phyloP scores from a whole-genome alignment of 1,140 invertebrate genomes.

The Saccostrea cuccullata region DNA sequence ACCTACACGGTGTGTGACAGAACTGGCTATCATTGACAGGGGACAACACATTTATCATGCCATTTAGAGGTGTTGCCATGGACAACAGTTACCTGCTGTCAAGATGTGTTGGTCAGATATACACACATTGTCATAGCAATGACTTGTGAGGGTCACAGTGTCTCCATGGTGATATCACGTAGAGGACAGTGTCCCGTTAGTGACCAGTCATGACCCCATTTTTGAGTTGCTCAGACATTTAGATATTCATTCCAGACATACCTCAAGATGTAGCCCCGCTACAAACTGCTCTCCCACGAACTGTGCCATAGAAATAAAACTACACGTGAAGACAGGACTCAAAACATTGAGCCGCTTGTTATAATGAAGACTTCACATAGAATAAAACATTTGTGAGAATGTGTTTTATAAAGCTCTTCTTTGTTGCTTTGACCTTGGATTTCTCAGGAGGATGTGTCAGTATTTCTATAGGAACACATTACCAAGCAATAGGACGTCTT shows the following conservation, averaged over 20 bases:
- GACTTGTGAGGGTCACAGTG: constrained; percentile 1
- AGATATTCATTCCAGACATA: constrained; percentile 34
- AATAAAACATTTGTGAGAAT: background rate
- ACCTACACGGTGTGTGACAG: background rate
- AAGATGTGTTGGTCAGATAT: background rate
- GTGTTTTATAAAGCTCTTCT: background rate
- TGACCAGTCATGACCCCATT: constrained; percentile 13
- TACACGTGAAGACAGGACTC: background rate
- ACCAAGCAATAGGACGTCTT: background rate
- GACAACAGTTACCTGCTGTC: background rate
- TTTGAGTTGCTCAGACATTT: constrained; percentile 36
- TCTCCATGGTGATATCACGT: constrained; percentile 15
- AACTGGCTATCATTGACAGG: background rate
- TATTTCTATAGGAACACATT: background rate
- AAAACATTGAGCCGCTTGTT: background rate
- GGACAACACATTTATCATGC: constrained; percentile 29
- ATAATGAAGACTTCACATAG: background rate
- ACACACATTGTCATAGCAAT: constrained; percentile 1
- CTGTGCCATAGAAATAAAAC: background rate
- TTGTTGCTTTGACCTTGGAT: too few species aligned
- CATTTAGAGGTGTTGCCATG: constrained; percentile 20
- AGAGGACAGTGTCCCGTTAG: background rate
- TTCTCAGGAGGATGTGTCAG: too few species aligned
- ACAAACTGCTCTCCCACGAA: background rate
- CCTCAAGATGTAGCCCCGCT: background rate